A percentile compares a stretch with the other conserved stretches of the same genome.
Conservation (phyloP, 2,888 invertebrate genomes). For the Brenthis ino region DNA sequence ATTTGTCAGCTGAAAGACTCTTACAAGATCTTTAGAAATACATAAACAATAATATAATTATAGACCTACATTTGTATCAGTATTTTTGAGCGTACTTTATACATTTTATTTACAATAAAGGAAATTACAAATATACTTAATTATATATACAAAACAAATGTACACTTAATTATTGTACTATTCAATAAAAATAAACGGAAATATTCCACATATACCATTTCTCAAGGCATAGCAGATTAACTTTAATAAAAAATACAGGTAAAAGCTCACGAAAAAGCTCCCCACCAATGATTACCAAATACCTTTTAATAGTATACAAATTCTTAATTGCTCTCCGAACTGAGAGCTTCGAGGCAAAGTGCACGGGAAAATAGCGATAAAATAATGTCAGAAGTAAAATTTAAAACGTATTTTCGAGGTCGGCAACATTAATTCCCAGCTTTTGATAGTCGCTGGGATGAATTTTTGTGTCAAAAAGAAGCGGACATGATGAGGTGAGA, state of each 20-base stretch:
- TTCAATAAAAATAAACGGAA: not conserved
- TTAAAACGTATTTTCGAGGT: slow-evolving; percentile 18
- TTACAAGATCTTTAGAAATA: too few species aligned
- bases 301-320: slow-evolving; percentile 13
- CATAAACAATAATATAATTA: too few species aligned
- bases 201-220: slow-evolving; percentile 3
- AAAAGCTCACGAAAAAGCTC: slow-evolving; percentile 1
- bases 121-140: too few species aligned
- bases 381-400: slow-evolving; percentile 14
- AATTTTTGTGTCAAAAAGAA: slow-evolving; percentile 27
- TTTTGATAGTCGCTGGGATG: slow-evolving; percentile 15
- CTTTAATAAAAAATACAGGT: not conserved
- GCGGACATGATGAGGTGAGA: slow-evolving; percentile 18
- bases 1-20: too few species aligned
- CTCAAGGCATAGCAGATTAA: not conserved
- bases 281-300: slow-evolving; percentile 8
- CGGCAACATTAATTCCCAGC: slow-evolving; percentile 21
- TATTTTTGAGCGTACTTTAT: too few species aligned
- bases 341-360: not conserved
- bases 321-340: slow-evolving; percentile 11
- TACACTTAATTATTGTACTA: too few species aligned
- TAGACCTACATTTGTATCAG: too few species aligned
- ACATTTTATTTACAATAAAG: too few species aligned
- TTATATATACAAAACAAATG: too few species aligned
- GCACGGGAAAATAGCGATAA: slow-evolving; percentile 11